phyloP scores from a whole-genome alignment of 2,888 invertebrate genomes.

The Tachina grossa region DNA sequence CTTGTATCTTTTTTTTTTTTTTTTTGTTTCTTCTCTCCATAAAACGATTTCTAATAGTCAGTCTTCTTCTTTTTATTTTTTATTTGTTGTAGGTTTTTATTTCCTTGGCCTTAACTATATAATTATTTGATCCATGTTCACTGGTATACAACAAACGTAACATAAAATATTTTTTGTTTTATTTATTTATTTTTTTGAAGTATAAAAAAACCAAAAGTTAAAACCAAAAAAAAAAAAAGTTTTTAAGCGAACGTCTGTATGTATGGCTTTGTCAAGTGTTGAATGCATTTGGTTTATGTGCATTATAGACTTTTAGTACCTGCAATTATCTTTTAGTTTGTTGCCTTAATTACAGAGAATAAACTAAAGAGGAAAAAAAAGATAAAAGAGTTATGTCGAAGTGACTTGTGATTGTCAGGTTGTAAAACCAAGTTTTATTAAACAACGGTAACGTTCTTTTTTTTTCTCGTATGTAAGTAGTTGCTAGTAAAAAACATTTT shows the following conservation, averaged over 20 bases:
- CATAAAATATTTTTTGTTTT: constrained; percentile 4
- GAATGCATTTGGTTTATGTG: constrained; percentile 60
- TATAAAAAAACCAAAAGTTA: neutral
- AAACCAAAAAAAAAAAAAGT: constrained; percentile 10
- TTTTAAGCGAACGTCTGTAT: constrained; percentile 13
- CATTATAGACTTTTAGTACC: constrained; percentile 57
- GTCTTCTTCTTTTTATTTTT: neutral
- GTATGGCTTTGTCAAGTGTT: constrained; percentile 66
- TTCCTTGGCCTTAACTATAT: constrained; percentile 55
- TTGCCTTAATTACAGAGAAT: constrained; percentile 59
- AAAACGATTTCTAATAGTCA: constrained; percentile 43
- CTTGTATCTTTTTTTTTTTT: neutral
- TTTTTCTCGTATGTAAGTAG: neutral
- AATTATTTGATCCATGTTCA: constrained; percentile 64
- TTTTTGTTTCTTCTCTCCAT: neutral
- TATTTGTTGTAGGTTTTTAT: constrained; percentile 30
- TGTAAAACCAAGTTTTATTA: constrained; percentile 23
- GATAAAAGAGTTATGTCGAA: constrained; percentile 13
- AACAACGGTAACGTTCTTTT: constrained; percentile 6
- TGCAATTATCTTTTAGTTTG: constrained; percentile 52
- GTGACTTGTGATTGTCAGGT: constrained; percentile 35
- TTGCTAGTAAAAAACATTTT: constrained; percentile 19
- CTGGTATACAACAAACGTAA: constrained; percentile 12
- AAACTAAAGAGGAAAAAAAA: neutral
- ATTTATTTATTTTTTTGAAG: neutral